Base-by-base conservation (phyloP, 2,888 invertebrate genomes). In the Plebejus anna region DNA sequence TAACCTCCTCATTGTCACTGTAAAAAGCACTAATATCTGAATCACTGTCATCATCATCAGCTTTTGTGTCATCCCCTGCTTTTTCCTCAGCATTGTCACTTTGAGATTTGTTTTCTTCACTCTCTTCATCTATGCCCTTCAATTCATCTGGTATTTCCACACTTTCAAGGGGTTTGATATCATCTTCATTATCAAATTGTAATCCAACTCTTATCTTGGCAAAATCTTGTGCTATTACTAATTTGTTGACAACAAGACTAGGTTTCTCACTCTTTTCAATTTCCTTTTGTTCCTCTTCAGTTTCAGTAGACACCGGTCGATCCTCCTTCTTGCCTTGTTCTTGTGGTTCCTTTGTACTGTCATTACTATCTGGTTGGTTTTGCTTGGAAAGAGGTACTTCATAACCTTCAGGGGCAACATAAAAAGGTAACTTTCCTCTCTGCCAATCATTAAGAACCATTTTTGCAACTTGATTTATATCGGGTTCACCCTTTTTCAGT, bases 391-490 rank as follows among this genome's bases (percentile, higher is more conserved):
- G 89, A 2, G 97, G 96, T 75, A 95, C 90, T 88, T 97, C 97
- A 90, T 95, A 97, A 1, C 97, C 97, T 81, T 97, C 96, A 22
- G 99, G 99, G 72, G 96, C 95, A 4, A 98, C 96, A 94, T 98
- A 99, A 90, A 97, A 99, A 0, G 99, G 99, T 76, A 99, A 91
- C 90, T 98, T 98, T 5, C 99, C 99, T 84, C 99, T 95, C 91
- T 99, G 99, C 97, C 98, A 99, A 89, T 99, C 99, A 93, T 99
- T 99, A 2, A 99, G 95, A 11, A 99, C 96, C 97, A 99, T 99
- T 88, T 97, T 97, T 0, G 99, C 97, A 0, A 97, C 97, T 78
- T 97, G 97, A 75, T 95, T 92, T 32, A 98, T 93, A 91, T 99
- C 99, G 11, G 99, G 98, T 86, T 99, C 99, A n/a, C 99, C 99